Conservation (phyloP, 2,888 invertebrate species). For the Pyrocoelia pectoralis region DNA sequence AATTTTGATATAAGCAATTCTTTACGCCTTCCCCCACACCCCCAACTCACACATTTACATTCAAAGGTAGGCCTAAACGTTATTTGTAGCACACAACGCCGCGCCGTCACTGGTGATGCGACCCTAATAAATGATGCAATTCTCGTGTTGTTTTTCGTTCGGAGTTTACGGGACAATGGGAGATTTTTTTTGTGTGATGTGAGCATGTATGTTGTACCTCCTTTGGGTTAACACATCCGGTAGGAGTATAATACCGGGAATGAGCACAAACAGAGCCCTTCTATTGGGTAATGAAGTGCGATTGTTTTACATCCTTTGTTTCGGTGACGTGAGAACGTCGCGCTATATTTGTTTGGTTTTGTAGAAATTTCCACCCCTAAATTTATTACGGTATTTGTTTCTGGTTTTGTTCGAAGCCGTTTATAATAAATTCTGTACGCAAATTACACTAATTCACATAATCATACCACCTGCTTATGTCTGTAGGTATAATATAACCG, state of each 20-base stretch:
- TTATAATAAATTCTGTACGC: constrained; percentile 21
- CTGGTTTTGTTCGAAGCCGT: constrained; percentile 24
- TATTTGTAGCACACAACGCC: constrained; percentile 26
- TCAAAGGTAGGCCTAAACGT: constrained; percentile 26
- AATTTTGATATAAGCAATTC: constrained; percentile 32
- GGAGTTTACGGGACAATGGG: constrained; percentile 26
- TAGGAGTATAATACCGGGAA: constrained; percentile 30
- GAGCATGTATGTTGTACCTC: constrained; percentile 12
- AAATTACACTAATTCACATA: not conserved
- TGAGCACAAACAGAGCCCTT: constrained; percentile 36
- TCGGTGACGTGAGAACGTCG: constrained; percentile 46
- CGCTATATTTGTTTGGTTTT: constrained; percentile 43
- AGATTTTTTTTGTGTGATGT: constrained; percentile 21
- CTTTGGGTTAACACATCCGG: constrained; percentile 34
- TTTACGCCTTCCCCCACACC: constrained; percentile 22
- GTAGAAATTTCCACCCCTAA: constrained; percentile 27
- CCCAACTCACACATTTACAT: constrained; percentile 18
- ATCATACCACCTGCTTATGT: constrained; percentile 5
- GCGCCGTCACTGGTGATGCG: constrained; percentile 15
- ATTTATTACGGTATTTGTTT: constrained; percentile 35
- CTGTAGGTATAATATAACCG: too few relatives aligned
- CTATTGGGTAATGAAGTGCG: constrained; percentile 40
- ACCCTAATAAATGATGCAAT: constrained; percentile 36
- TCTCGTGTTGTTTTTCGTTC: constrained; percentile 33
- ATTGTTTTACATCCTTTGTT: constrained; percentile 40